Conservation (phyloP, 1,140 invertebrate species). For the Bradynema listronoti region DNA sequence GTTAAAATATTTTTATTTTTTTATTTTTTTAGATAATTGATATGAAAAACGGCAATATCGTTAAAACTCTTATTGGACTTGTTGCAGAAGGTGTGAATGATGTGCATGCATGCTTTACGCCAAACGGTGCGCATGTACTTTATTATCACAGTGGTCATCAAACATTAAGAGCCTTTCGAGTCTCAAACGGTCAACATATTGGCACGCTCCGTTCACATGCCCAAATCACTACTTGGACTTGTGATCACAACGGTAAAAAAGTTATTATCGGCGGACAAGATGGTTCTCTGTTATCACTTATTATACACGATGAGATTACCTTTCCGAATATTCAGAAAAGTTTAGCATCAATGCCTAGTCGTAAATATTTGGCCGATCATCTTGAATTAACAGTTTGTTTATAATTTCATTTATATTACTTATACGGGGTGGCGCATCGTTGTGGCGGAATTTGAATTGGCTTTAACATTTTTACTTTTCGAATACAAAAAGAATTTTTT, state of each 20-base stretch:
- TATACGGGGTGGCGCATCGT: slow-evolving; percentile 1
- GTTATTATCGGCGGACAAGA: slow-evolving; percentile 47
- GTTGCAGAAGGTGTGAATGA: slow-evolving; percentile 92
- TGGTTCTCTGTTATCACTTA: slow-evolving; percentile 39
- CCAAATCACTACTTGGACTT: slow-evolving; percentile 35
- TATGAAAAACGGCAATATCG: slow-evolving; percentile 71
- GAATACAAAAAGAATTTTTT: neutral
- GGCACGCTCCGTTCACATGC: slow-evolving; percentile 39
- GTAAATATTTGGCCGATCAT: slow-evolving; percentile 44
- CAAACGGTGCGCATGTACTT: slow-evolving; percentile 84
- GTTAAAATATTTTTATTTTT: neutral
- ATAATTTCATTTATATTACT: no score
- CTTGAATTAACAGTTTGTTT: no score
- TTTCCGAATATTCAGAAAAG: slow-evolving; percentile 21
- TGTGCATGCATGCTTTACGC: slow-evolving; percentile 85
- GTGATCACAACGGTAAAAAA: slow-evolving; percentile 29
- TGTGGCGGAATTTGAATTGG: neutral
- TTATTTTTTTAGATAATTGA: slow-evolving; percentile 65
- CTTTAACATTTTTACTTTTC: neutral
- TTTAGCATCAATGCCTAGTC: slow-evolving; percentile 33
- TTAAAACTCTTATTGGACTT: slow-evolving; percentile 75
- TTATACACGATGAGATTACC: slow-evolving; percentile 33
- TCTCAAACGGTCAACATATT: slow-evolving; percentile 39
- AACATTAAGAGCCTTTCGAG: slow-evolving; percentile 32
- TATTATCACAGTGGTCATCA: slow-evolving; percentile 87